Conservation (phyloP, 2,113 vertebrate species). For the Pelecanoides urinatrix region DNA sequence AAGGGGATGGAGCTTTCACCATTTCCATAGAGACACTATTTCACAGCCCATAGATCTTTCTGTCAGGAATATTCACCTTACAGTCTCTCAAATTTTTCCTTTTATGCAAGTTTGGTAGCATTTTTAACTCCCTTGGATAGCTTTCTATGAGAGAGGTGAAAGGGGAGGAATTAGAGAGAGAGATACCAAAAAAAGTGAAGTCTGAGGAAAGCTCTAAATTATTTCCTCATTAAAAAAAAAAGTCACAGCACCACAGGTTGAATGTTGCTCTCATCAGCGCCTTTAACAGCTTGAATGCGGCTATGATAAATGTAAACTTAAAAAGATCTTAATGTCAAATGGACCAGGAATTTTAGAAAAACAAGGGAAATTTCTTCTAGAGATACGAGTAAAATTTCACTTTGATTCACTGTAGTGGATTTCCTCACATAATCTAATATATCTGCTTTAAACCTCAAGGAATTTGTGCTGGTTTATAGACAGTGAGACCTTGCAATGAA, state of each 20-base stretch:
- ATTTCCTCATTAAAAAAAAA: slow-evolving; percentile 35
- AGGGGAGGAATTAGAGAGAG: slow-evolving; percentile 54
- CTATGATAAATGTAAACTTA: not conserved
- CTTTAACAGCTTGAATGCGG: not conserved
- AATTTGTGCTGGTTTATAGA: not conserved
- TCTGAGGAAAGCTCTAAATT: slow-evolving; percentile 42
- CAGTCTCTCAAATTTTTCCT: not conserved
- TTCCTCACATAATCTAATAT: not conserved
- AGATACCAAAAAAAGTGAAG: slow-evolving; percentile 44
- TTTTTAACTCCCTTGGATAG: slow-evolving; percentile 66
- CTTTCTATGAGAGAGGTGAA: slow-evolving; percentile 61
- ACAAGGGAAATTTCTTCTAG: not conserved
- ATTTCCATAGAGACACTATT: slow-evolving; percentile 26
- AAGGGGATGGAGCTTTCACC: not conserved
- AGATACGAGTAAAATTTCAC: not conserved
- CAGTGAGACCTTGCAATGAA: slow-evolving; percentile 27
- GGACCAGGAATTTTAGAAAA: slow-evolving; percentile 28
- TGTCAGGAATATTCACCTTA: slow-evolving; percentile 36
- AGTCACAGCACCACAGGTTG: not conserved
- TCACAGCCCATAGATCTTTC: slow-evolving; percentile 36
- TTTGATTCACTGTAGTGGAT: not conserved
- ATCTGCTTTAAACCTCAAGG: slow-evolving; percentile 17
- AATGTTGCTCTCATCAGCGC: not conserved
- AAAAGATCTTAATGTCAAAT: not conserved
- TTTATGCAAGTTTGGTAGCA: slow-evolving; percentile 62